Percentiles rank a stretch among this genome's conserved stretches.
Evolutionary conservation across 2,113 vertebrate genomes (phyloP).

Genomic region (Myrmecophaga tridactyla): DNA sequence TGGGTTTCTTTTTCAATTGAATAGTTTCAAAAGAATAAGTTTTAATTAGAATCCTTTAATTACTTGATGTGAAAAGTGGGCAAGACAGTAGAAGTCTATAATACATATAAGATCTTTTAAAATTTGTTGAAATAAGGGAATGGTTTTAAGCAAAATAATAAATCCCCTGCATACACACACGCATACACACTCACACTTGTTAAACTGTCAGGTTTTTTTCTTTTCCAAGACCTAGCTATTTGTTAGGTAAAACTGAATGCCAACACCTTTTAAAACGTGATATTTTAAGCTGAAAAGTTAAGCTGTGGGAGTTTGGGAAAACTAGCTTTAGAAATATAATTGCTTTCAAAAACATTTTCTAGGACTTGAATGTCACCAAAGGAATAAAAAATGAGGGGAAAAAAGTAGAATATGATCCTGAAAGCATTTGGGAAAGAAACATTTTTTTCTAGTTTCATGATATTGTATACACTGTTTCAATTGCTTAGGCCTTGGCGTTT

Average conservation of each 20-base stretch:
- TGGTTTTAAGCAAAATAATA: slow-evolving; percentile 41
- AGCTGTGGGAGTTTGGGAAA: slow-evolving; percentile 70
- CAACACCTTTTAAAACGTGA: slow-evolving; percentile 75
- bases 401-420: slow-evolving; percentile 50
- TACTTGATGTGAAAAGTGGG: not conserved
- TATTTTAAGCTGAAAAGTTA: slow-evolving; percentile 66
- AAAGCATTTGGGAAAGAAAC: slow-evolving; percentile 28
- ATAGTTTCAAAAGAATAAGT: not conserved
- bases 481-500: not conserved
- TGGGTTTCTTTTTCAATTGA: not conserved
- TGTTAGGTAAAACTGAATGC: slow-evolving; percentile 75
- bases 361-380: slow-evolving; percentile 61
- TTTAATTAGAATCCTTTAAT: not conserved
- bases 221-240: slow-evolving; percentile 50
- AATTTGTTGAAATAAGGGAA: slow-evolving; percentile 7
- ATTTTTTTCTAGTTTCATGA: not conserved
- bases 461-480: not conserved
- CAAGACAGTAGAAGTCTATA: not conserved
- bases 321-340: slow-evolving; percentile 64
- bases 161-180: not conserved
- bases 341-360: slow-evolving; percentile 68
- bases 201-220: slow-evolving; percentile 52
- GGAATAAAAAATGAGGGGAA: slow-evolving; percentile 64
- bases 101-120: not conserved
- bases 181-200: slow-evolving; percentile 6